Evolutionary conservation across 2,797 vertebrate species (phyloP).

Genomic region (Rachycentron canadum): DNA sequence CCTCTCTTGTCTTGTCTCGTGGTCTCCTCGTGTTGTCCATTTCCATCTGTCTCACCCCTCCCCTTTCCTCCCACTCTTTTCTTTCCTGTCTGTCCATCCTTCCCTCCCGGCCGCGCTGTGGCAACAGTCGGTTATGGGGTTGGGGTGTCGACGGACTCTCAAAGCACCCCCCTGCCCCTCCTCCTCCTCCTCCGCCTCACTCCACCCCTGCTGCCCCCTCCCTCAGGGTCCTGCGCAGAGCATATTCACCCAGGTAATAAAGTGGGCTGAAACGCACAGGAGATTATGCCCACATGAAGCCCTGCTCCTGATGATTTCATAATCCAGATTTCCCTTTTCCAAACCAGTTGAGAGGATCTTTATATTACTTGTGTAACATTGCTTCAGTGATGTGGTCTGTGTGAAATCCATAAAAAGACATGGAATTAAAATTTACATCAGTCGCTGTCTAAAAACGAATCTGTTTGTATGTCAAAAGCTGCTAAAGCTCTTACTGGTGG

Average conservation of each 20-base stretch:
- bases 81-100: constrained; percentile 70
- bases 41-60: constrained; percentile 45
- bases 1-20: constrained; percentile 57
- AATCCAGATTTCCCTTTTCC: neutral
- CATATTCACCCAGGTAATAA: constrained; percentile 98
- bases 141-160: constrained; percentile 96
- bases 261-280: constrained; percentile 69
- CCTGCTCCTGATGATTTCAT: constrained; percentile 4
- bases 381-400: neutral
- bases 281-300: constrained; percentile 12
- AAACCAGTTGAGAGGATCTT: neutral
- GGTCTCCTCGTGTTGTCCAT: constrained; percentile 29
- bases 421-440: constrained; percentile 8
- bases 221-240: constrained; percentile 96
- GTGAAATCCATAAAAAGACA: neutral
- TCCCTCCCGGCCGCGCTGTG: constrained; percentile 80
- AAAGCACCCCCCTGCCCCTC: constrained; percentile 94
- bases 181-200: constrained; percentile 93
- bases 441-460: neutral
- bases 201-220: constrained; percentile 94
- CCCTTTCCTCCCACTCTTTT: constrained; percentile 51
- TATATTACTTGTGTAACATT: neutral
- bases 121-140: constrained; percentile 96
- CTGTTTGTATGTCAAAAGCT: neutral
- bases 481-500: constrained; percentile 23